A percentile compares a stretch with the other conserved stretches of the same genome.
Evolutionary conservation across 2,888 invertebrate species (phyloP).

Genomic region (Stenoptilia bipunctidactyla): DNA sequence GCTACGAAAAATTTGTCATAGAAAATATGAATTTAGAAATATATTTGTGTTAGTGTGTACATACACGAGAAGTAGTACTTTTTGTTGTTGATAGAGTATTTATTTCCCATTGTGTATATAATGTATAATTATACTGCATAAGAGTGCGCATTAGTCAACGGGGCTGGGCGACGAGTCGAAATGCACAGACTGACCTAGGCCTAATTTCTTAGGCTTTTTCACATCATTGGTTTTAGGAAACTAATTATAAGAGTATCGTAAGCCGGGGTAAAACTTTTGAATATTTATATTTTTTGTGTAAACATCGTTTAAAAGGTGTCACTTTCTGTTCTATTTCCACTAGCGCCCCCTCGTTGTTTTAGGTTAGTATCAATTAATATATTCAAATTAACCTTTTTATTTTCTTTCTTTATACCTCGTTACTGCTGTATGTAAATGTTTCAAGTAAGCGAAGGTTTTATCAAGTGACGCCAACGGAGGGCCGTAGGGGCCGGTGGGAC

Average conservation of each 20-base stretch:
- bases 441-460: slow-evolving; percentile 33
- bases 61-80: slow-evolving; percentile 48
- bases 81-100: slow-evolving; percentile 55
- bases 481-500: slow-evolving; percentile 14
- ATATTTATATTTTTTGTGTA: too few species aligned
- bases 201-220: slow-evolving; percentile 21
- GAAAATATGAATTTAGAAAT: slow-evolving; percentile 19
- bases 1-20: too few species aligned
- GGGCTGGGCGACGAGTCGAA: slow-evolving; percentile 20
- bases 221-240: too few species aligned
- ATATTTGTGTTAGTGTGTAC: slow-evolving; percentile 32
- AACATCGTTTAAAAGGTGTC: too few species aligned
- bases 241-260: too few species aligned
- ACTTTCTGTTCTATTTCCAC: slow-evolving; percentile 2
- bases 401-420: slow-evolving; percentile 50
- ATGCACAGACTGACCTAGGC: slow-evolving; percentile 25
- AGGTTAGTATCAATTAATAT: slow-evolving; percentile 44
- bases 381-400: slow-evolving; percentile 44
- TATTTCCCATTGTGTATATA: slow-evolving; percentile 69
- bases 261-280: too few species aligned
- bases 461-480: slow-evolving; percentile 29
- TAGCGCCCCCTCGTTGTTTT: slow-evolving; percentile 35
- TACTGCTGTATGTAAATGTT: slow-evolving; percentile 41
- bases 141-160: slow-evolving; percentile 14
- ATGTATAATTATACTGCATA: slow-evolving; percentile 38